Evolutionary conservation across 1,140 invertebrate genomes (phyloP).

Genomic region (Achatina immaculata): DNA sequence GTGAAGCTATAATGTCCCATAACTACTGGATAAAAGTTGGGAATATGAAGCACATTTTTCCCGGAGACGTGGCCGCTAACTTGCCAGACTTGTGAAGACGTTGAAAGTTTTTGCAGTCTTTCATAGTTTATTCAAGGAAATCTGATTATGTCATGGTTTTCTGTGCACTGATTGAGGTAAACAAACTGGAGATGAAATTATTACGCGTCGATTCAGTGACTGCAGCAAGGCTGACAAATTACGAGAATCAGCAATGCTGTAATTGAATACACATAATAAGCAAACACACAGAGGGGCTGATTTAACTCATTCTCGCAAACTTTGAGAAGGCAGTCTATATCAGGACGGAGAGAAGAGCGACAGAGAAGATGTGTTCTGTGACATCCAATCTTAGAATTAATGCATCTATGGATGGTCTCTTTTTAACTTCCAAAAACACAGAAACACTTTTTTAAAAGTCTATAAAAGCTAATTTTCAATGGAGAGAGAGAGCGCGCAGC

Average conservation of each 20-base stretch:
- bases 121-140: conserved; percentile 9
- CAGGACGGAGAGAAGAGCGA: too few relatives aligned
- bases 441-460: too few relatives aligned
- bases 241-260: not conserved
- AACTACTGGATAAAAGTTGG: conserved; percentile 11
- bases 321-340: too few relatives aligned
- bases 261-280: not conserved
- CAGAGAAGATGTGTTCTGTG: too few relatives aligned
- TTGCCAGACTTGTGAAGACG: not conserved
- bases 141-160: not conserved
- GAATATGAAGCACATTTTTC: not conserved
- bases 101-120: not conserved
- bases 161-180: not conserved
- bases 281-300: not conserved
- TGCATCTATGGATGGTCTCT: too few relatives aligned
- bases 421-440: too few relatives aligned
- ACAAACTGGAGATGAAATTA: not conserved
- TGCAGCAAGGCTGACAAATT: not conserved
- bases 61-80: not conserved
- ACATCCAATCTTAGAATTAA: too few relatives aligned
- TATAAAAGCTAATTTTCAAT: too few relatives aligned
- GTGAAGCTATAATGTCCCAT: conserved; percentile 8
- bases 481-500: too few relatives aligned
- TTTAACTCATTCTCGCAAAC: not conserved
- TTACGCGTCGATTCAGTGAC: not conserved